A percentile compares a stretch with the other conserved stretches of the same genome.
phyloP scores from a whole-genome alignment of 2,113 vertebrate genomes.

The Chrysochloris asiatica region DNA sequence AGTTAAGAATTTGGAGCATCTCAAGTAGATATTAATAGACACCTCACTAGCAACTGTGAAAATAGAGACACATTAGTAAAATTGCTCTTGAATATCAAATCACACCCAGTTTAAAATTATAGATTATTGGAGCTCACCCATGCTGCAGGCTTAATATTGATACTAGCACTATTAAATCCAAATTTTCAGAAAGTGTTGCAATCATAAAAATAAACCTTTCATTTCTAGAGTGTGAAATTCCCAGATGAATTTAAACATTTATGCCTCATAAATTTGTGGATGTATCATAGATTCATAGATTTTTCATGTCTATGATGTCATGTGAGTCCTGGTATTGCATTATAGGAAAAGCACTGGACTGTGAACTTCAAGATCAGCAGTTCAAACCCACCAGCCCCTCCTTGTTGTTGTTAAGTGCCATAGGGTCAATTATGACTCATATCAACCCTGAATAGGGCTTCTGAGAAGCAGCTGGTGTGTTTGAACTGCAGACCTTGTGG shows the following conservation, averaged over 20 bases:
- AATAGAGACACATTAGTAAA: neutral
- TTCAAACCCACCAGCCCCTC: no score
- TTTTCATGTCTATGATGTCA: no score
- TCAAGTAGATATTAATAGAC: neutral
- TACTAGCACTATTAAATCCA: neutral
- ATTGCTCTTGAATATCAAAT: neutral
- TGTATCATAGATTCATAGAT: neutral
- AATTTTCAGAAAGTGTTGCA: neutral
- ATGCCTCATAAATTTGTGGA: neutral
- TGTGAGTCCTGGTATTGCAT: no score
- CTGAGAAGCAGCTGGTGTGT: no score
- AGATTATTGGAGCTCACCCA: neutral
- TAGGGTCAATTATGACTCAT: no score
- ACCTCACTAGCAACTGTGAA: neutral
- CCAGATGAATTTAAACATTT: neutral
- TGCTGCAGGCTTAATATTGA: neutral
- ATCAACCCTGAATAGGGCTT: no score
- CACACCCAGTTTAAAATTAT: neutral
- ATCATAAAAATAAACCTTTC: neutral
- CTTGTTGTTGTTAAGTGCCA: no score
- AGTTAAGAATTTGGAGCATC: neutral
- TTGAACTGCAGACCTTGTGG: no score
- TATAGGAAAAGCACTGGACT: no score
- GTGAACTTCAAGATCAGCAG: no score
- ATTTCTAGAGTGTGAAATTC: neutral